Conservation (phyloP, 2,888 invertebrate species). For the Agrilus cyanescens region DNA sequence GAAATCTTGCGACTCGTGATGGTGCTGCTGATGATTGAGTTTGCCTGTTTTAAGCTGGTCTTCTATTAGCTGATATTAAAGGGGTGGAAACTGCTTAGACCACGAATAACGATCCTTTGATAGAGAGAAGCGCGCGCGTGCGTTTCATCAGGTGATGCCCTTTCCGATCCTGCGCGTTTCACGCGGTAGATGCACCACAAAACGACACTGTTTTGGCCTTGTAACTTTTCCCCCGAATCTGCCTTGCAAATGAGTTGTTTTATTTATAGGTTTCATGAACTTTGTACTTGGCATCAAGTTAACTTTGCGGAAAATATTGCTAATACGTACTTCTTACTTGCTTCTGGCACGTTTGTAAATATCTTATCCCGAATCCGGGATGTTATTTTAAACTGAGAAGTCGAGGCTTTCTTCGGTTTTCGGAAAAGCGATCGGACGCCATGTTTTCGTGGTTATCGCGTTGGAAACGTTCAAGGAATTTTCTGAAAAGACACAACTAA, state of each 20-base stretch:
- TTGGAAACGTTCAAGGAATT: no score
- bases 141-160: constrained; percentile 17
- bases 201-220: constrained; percentile 25
- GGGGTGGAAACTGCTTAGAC: constrained; percentile 32
- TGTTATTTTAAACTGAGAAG: no score
- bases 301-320: no score
- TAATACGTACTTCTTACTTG: no score
- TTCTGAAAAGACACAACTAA: no score
- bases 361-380: no score
- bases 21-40: constrained; percentile 6
- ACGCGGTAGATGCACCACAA: constrained; percentile 8
- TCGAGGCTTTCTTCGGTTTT: no score
- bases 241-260: constrained; percentile 37
- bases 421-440: no score
- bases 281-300: constrained; percentile 17
- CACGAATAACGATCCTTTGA: constrained; percentile 36
- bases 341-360: no score
- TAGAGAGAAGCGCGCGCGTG: constrained; percentile 26
- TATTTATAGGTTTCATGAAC: constrained; percentile 39
- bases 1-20: not conserved
- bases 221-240: constrained; percentile 32
- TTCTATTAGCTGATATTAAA: constrained; percentile 33
- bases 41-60: constrained; percentile 18
- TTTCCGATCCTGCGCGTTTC: constrained; percentile 21
- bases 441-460: no score